Base-by-base conservation (phyloP, 2,888 invertebrate genomes). In the Lasioglossum figueresi region DNA sequence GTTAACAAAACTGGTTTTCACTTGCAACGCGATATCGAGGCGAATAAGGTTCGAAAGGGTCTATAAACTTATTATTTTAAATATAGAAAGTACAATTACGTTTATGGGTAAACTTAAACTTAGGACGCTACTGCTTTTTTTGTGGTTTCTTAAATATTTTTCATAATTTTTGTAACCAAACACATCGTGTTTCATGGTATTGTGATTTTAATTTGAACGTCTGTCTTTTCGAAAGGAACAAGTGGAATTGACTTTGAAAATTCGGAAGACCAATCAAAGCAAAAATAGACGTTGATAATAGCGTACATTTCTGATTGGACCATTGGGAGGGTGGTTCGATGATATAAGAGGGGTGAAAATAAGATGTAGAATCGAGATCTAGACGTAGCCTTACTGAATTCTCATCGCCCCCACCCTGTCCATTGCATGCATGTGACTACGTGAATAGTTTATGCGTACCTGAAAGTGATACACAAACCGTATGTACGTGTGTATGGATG, bases 321-420 rank as follows among this genome's bases (percentile, higher is more conserved):
- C 83, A 83, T 82, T 83, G 83, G 83, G 83, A 82, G 73, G 70
- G 83, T 73, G 83, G 82, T 83, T 82, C 23, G 73, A 77, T 82
- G 48, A 56, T 70, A 76, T 16, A 45, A 77, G 27, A 74, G 83
- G 82, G 63, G 34, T 76, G 63, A 71, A 76, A 59, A n/a, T 31
- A 70, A 75, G 70, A 71, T 78, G 45, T 43, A 45, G 34, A 34
- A 72, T 72, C 19, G 72, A 73, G 48, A 48, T 31, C 70, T 14
- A 40, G 16, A 48, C 74, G 37, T 56, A 52, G 79, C 74, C 74
- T 52, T 74, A 66, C n/a, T 72, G 72, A 59, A 72, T 63, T 82
- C 48, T 74, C 73, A 68, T 63, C 45, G 31, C 73, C 82, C 52
- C 59, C 63, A 66, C 75, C 78, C 68, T 73, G 76, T 83, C 76